Base-by-base conservation (phyloP, 2,888 invertebrate species). In the Xestia rhomboidea region DNA sequence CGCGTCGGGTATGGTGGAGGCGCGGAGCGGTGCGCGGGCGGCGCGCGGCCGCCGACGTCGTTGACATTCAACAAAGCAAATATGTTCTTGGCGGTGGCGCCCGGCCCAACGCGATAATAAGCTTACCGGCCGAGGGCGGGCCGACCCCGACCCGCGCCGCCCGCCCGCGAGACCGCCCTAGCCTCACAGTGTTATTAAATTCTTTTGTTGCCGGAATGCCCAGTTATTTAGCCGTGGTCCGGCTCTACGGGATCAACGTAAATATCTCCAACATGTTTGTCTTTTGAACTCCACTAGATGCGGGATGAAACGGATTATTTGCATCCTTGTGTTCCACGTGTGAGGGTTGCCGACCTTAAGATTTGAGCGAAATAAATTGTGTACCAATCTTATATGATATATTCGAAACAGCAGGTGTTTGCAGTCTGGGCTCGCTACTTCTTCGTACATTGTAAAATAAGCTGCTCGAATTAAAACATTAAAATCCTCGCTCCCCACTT, bases 61-160 rank as follows among this genome's bases (percentile, higher is more conserved):
- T 93, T 95, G 95, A 95, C 96, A 93, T 95, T 95, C 93, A 93
- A 92, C 94, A 94, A 93, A 93, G 93, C 96, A 95, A 96, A 96
- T 93, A 96, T 94, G 94, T 93, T 94, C 93, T 93, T 92, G 93
- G 92, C 90, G 91, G 91, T 81, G 87, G 88, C 83, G 86, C 82
- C 78, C 87, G 83, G 84, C 90, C 91, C 91, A 89, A 86, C 90
- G 95, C 92, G 95, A 92, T 96, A 96, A 96, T 95, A 96, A 96
- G 95, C 96, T 96, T 95, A 95, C 93, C 88, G 91, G 90, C 90
- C 91, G 91, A 91, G 93, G 93, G 93, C 92, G 92, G 91, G 89
- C 89, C 89, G 84, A 86, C 86, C 86, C 84, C 83, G 88, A 90
- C 89, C 87, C 89, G 88, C 86, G 88, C 90, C 87, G 83, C 88